phyloP scores from a whole-genome alignment of 2,888 invertebrate species.

The Lepas anatifera region DNA sequence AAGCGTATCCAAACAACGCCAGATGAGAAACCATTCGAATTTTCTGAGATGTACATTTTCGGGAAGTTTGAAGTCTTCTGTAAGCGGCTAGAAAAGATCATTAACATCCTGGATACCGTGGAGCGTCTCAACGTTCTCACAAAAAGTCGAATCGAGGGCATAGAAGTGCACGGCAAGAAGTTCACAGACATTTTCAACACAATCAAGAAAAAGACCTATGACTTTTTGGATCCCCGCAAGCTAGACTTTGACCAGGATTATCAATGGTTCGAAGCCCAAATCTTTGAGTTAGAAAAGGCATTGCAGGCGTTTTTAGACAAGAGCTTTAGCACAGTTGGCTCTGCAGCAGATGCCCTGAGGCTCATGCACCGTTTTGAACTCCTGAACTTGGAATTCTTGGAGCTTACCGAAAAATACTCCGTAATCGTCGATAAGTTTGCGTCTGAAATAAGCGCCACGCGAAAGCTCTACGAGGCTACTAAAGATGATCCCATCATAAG shows the following conservation, averaged over 20 bases:
- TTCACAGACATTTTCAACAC: constrained; percentile 52
- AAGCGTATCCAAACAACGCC: constrained; percentile 52
- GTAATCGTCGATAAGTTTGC: constrained; percentile 54
- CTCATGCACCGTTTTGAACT: constrained; percentile 52
- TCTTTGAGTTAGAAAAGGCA: constrained; percentile 56
- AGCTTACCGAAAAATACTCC: constrained; percentile 59
- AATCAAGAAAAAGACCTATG: constrained; percentile 59
- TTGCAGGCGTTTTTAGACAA: constrained; percentile 57
- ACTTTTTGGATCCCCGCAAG: constrained; percentile 65
- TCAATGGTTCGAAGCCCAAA: constrained; percentile 52
- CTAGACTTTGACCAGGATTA: constrained; percentile 63
- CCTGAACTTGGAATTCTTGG: constrained; percentile 54
- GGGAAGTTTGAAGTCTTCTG: constrained; percentile 93
- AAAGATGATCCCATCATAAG: constrained; percentile 59
- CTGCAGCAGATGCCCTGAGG: constrained; percentile 35
- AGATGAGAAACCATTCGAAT: constrained; percentile 67
- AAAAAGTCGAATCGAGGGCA: constrained; percentile 64
- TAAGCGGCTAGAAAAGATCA: constrained; percentile 68
- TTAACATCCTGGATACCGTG: constrained; percentile 56
- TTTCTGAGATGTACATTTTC: constrained; percentile 92
- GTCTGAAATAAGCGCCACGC: constrained; percentile 52
- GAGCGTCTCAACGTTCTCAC: constrained; percentile 59
- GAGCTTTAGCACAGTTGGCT: constrained; percentile 33
- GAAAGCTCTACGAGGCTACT: constrained; percentile 65
- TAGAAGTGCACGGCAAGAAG: constrained; percentile 54